A percentile compares a stretch with the other conserved stretches of the same genome.
These are phyloP conservation scores for Lomographa bimaculata DNA, from an alignment of 2,888 invertebrate genomes.

Conservation along the genomic window DNA sequence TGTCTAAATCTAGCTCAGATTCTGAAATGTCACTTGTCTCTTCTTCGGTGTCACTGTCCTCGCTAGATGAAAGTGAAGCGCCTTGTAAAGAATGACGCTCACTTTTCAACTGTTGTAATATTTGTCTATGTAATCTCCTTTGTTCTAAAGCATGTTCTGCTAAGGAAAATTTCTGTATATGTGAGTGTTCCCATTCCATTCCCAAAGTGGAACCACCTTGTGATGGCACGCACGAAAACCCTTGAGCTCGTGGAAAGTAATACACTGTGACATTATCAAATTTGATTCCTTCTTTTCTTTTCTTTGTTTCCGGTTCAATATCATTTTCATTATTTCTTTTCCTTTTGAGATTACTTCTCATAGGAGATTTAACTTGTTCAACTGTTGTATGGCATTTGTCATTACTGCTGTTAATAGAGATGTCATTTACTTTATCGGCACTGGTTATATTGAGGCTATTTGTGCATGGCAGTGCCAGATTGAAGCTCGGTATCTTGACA, in stretches of 20 bases:
- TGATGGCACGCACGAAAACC: conserved; percentile 95
- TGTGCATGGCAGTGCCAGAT: conserved; percentile 58
- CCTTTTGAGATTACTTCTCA: conserved; percentile 87
- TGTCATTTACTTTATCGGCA: conserved; percentile 35
- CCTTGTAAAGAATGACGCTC: conserved; percentile 85
- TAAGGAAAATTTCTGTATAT: conserved; percentile 90
- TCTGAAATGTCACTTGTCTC: conserved; percentile 91
- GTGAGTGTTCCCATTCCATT: conserved; percentile 90
- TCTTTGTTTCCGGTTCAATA: conserved; percentile 79
- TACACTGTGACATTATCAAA: conserved; percentile 97
- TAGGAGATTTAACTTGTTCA: conserved; percentile 46
- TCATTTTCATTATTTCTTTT: conserved; percentile 71
- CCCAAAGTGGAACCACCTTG: conserved; percentile 96
- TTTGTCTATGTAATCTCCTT: conserved; percentile 92
- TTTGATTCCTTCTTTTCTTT: conserved; percentile 91
- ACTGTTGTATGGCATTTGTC: conserved; percentile 35
- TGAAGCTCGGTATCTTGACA: conserved; percentile 62
- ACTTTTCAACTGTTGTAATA: conserved; percentile 88
- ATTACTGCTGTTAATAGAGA: conserved; percentile 25
- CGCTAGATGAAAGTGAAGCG: conserved; percentile 87
- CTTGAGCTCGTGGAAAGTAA: conserved; percentile 97
- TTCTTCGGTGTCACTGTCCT: conserved; percentile 93
- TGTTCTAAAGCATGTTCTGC: conserved; percentile 95
- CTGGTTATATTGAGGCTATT: conserved; percentile 43
- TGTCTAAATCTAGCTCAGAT: conserved; percentile 94